Evolutionary conservation across 53 echinoderm and acorn worm genomes (phyloP).

Genomic region (Actinopyga echinites): DNA sequence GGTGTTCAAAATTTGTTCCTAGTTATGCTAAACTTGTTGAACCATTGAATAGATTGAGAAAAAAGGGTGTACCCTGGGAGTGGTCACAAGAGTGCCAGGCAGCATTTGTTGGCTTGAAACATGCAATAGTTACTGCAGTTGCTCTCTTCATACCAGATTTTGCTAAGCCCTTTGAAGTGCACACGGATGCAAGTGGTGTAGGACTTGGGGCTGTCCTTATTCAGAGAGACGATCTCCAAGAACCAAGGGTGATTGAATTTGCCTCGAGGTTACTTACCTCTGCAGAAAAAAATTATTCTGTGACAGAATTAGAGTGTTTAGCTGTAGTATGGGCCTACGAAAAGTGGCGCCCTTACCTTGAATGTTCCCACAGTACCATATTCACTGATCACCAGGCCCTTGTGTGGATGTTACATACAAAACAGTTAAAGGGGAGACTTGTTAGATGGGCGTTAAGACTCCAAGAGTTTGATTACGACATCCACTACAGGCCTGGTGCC

Average conservation of each 20-base stretch:
- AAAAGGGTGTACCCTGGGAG: slow-evolving; percentile 28
- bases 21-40: slow-evolving; percentile 16
- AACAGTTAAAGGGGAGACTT: slow-evolving; percentile 29
- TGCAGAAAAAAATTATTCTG: slow-evolving; percentile 58
- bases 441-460: slow-evolving; percentile 53
- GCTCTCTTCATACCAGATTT: slow-evolving; percentile 19
- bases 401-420: slow-evolving; percentile 26
- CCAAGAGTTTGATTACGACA: slow-evolving; percentile 52
- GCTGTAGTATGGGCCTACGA: slow-evolving; percentile 62
- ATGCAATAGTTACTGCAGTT: background rate
- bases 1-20: slow-evolving; percentile 41
- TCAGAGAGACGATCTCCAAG: background rate
- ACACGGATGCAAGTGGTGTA: too few species aligned
- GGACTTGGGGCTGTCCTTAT: background rate
- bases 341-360: slow-evolving; percentile 50
- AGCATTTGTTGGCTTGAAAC: slow-evolving; percentile 5
- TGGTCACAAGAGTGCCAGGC: slow-evolving; percentile 28
- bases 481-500: slow-evolving; percentile 52
- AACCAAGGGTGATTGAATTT: slow-evolving; percentile 43
- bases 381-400: slow-evolving; percentile 40
- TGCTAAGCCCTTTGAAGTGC: slow-evolving; percentile 5
- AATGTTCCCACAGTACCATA: slow-evolving; percentile 11
- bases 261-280: slow-evolving; percentile 40
- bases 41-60: slow-evolving; percentile 41
- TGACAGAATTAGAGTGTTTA: slow-evolving; percentile 54